A percentile compares a stretch with the other conserved stretches of the same genome.
Conservation (phyloP, 2,888 invertebrate species). For the Dryocosmus kuriphilus region DNA sequence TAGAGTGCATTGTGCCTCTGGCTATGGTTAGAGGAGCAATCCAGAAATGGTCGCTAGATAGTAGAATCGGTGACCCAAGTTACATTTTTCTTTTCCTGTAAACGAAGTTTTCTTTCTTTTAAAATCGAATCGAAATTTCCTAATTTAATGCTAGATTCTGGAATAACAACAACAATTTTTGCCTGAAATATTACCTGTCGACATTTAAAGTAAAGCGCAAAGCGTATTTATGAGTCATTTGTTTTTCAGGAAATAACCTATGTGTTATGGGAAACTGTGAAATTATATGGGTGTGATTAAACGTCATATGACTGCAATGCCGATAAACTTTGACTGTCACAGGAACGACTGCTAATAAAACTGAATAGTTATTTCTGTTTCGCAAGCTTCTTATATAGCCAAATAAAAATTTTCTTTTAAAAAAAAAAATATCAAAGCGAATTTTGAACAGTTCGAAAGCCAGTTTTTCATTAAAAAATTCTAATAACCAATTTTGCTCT, state of each 20-base stretch:
- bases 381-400: background rate
- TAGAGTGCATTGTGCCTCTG: constrained; percentile 64
- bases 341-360: constrained; percentile 22
- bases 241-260: background rate
- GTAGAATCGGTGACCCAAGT: constrained; percentile 5
- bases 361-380: constrained; percentile 1
- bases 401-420: background rate
- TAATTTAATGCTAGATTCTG: background rate
- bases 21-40: constrained; percentile 58
- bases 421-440: background rate
- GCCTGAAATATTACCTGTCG: background rate
- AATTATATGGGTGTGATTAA: constrained; percentile 30
- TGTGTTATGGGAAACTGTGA: constrained; percentile 20
- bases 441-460: background rate
- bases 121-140: background rate
- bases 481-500: background rate
- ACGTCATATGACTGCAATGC: constrained; percentile 31
- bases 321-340: constrained; percentile 26
- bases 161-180: background rate
- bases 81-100: background rate
- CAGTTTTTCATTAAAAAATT: background rate
- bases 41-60: constrained; percentile 8
- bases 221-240: constrained; percentile 15
- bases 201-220: background rate
- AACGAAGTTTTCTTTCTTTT: background rate